Evolutionary conservation across 2,113 vertebrate genomes (phyloP).

Genomic region (Numenius arquata): DNA sequence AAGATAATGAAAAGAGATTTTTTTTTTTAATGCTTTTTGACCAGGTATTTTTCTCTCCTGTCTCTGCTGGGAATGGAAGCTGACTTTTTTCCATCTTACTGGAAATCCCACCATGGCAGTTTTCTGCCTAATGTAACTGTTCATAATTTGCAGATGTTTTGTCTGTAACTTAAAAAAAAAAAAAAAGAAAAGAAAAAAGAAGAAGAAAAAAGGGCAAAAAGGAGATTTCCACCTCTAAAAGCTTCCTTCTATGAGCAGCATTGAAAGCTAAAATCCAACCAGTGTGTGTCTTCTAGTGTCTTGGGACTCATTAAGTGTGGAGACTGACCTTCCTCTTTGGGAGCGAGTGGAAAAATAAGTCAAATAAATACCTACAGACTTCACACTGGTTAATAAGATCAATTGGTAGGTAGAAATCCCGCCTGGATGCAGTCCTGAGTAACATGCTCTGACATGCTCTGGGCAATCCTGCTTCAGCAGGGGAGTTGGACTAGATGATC

Average conservation of each 20-base stretch:
- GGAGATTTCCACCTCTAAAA: not conserved
- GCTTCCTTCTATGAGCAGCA: not conserved
- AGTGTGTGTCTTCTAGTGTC: not conserved
- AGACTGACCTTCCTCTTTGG: not conserved
- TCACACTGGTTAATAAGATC: not conserved
- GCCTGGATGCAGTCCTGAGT: no score
- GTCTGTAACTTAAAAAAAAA: not conserved
- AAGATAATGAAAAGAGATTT: not conserved
- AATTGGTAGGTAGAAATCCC: no score
- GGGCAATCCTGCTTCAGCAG: no score
- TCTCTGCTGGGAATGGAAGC: not conserved
- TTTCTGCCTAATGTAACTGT: not conserved
- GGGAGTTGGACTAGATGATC: no score
- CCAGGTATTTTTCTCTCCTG: not conserved
- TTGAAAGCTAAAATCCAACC: not conserved
- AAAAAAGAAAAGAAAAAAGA: no score
- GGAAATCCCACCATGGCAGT: not conserved
- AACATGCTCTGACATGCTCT: no score
- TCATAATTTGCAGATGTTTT: not conserved
- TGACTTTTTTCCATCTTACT: not conserved
- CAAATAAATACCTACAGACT: not conserved
- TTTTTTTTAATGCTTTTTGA: not conserved
- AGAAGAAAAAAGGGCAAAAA: not conserved
- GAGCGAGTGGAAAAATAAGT: not conserved
- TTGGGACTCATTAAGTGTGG: not conserved